Percentiles rank a stretch among this genome's conserved stretches.
phyloP scores from a whole-genome alignment of 1,140 invertebrate species.

The Aphidius gifuensis region DNA sequence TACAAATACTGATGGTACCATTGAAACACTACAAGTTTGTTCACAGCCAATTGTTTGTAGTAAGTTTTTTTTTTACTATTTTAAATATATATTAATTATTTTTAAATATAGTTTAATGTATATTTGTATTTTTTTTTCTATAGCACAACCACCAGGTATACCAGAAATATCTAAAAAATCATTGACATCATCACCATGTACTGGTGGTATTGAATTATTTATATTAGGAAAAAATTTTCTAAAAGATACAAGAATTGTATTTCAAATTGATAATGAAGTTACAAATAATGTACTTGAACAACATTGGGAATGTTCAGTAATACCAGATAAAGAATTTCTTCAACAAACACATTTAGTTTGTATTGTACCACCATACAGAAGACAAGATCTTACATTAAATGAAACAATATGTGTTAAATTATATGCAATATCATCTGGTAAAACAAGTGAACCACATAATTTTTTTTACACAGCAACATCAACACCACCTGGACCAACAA shows the following conservation, averaged over 20 bases:
- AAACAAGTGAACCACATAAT: conserved; percentile 81
- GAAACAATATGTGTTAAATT: conserved; percentile 73
- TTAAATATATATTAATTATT: background rate
- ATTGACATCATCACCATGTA: conserved; percentile 70
- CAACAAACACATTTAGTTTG: conserved; percentile 93
- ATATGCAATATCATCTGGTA: conserved; percentile 80
- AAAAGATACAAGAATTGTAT: conserved; percentile 88
- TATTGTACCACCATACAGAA: conserved; percentile 76
- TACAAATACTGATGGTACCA: conserved; percentile 67
- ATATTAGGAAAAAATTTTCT: conserved; percentile 96
- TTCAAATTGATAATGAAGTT: conserved; percentile 65
- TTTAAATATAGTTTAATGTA: background rate
- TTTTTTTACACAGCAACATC: conserved; percentile 76
- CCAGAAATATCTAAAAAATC: conserved; percentile 96
- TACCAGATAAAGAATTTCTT: conserved; percentile 79
- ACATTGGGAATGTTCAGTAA: conserved; percentile 73
- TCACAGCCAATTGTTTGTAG: conserved; percentile 94
- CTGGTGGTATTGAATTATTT: conserved; percentile 87
- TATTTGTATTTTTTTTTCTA: conserved; percentile 34
- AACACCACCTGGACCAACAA: conserved; percentile 36
- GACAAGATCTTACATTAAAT: conserved; percentile 55
- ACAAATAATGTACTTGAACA: conserved; percentile 50
- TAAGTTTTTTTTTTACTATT: conserved; percentile 59
- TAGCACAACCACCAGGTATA: conserved; percentile 91
- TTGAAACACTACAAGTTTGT: conserved; percentile 85